These are phyloP conservation scores for Schrankia costaestrigalis DNA, from an alignment of 2,888 invertebrate genomes.

Conservation along the genomic window DNA sequence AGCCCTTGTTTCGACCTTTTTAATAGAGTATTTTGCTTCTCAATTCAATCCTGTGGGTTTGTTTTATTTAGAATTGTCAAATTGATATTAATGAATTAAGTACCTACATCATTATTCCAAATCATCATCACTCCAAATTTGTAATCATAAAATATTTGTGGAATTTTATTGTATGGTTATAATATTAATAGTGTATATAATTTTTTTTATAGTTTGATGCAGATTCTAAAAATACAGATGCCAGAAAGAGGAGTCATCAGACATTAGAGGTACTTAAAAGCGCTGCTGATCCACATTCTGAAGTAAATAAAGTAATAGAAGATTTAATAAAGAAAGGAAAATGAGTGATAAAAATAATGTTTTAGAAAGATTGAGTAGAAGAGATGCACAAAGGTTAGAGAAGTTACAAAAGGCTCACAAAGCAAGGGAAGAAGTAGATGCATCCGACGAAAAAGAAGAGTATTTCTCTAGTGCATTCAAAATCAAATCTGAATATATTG, in stretches of 20 bases:
- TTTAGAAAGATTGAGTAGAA: slow-evolving; percentile 71
- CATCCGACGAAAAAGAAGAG: slow-evolving; percentile 84
- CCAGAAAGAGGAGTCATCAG: slow-evolving; percentile 49
- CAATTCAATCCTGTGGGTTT: too few relatives aligned
- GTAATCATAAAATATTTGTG: too few relatives aligned
- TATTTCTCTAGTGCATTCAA: slow-evolving; percentile 86
- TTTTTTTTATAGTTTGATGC: slow-evolving; percentile 54
- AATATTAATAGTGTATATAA: slow-evolving; percentile 1
- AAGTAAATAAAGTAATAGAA: slow-evolving; percentile 68
- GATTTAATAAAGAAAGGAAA: slow-evolving; percentile 68
- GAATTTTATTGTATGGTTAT: background rate
- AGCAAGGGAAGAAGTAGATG: slow-evolving; percentile 81
- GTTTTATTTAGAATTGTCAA: too few relatives aligned
- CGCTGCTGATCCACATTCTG: slow-evolving; percentile 67
- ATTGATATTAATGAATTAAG: too few relatives aligned
- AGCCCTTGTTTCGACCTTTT: too few relatives aligned
- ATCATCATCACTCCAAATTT: too few relatives aligned
- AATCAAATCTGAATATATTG: slow-evolving; percentile 83
- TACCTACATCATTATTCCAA: too few relatives aligned
- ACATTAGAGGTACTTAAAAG: slow-evolving; percentile 66
- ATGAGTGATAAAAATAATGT: slow-evolving; percentile 70
- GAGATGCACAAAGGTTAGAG: slow-evolving; percentile 84
- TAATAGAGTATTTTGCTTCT: too few relatives aligned
- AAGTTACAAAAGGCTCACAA: slow-evolving; percentile 84
- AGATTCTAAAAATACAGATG: slow-evolving; percentile 58